Percentiles rank a stretch among this genome's conserved stretches.
phyloP scores from a whole-genome alignment of 1,140 invertebrate genomes.

The Lamellibrachia luymesi region DNA sequence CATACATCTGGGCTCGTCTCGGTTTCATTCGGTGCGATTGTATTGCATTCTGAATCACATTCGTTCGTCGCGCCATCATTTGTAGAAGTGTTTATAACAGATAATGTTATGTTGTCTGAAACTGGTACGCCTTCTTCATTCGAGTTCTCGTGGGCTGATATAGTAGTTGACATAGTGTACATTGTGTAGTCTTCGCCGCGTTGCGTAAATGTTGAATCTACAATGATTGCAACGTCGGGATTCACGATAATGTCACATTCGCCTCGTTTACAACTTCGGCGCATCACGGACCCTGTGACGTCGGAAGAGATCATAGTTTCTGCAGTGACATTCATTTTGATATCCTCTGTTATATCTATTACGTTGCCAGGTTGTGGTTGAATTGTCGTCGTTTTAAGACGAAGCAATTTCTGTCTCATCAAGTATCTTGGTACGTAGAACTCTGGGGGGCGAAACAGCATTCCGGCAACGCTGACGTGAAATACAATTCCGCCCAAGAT shows the following conservation, averaged over 20 bases:
- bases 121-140: neutral
- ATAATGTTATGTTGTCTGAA: neutral
- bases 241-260: neutral
- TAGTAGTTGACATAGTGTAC: neutral
- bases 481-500: constrained; percentile 79
- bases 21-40: neutral
- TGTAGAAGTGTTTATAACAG: neutral
- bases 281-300: neutral
- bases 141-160: neutral
- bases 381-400: neutral
- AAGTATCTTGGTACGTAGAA: neutral
- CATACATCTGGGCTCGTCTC: neutral
- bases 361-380: neutral
- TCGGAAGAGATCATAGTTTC: neutral
- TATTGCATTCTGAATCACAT: neutral
- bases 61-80: neutral
- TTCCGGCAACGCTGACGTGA: constrained; percentile 73
- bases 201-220: neutral
- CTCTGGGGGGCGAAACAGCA: constrained; percentile 72
- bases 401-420: neutral
- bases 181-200: neutral
- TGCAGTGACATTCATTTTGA: too few relatives aligned
- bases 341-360: too few relatives aligned
- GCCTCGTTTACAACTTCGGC: neutral
- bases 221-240: neutral